These are phyloP conservation scores for Aselliscus stoliczkanus DNA, from an alignment of 2,797 vertebrate genomes.

Conservation along the genomic window DNA sequence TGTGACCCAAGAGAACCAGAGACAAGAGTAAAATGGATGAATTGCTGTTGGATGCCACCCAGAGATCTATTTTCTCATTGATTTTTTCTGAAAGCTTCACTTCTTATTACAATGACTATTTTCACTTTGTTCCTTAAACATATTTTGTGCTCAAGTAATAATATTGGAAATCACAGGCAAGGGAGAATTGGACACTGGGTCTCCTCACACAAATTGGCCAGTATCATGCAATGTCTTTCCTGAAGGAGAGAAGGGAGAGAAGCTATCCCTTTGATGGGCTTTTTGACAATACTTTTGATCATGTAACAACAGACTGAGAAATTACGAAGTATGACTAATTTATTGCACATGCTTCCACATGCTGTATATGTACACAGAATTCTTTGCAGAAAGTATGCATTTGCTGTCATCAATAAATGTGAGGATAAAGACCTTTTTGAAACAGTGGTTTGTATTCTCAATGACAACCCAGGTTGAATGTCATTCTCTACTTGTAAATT, in stretches of 20 bases:
- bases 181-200: background rate
- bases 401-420: background rate
- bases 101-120: constrained; percentile 18
- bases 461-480: background rate
- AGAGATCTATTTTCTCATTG: background rate
- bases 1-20: background rate
- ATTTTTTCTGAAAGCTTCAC: background rate
- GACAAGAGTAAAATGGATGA: background rate
- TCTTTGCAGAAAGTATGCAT: background rate
- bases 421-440: background rate
- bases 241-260: background rate
- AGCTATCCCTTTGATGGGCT: background rate
- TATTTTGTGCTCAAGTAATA: constrained; percentile 11
- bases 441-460: background rate
- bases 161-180: background rate
- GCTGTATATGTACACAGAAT: rapidly evolving
- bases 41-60: background rate
- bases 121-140: background rate
- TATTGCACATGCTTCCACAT: background rate
- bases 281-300: background rate
- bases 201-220: background rate
- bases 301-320: background rate
- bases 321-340: background rate
- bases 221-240: background rate
- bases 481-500: background rate